Base-by-base conservation (phyloP, 2,113 vertebrate species). In the Notechis scutatus region DNA sequence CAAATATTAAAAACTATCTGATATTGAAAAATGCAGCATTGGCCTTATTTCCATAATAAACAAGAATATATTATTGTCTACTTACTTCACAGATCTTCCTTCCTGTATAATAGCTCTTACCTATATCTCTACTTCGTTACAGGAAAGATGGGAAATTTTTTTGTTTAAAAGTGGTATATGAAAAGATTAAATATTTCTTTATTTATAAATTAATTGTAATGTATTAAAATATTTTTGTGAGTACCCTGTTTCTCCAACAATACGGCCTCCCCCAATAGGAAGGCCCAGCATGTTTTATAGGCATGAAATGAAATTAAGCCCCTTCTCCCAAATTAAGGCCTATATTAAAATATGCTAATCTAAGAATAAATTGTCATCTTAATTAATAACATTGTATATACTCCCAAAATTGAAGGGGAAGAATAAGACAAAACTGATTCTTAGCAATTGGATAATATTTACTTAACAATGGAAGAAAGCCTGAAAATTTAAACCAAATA, bases 1-100 rank as follows among this genome's bases (percentile, higher is more conserved):
- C 57, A 81, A 3, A 29, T 86, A 92, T 93, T 93, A 90, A 93
- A 95, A 85, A 14, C 59, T 39, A 39, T 64, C 86, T 88, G 54
- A 3, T 74, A 90, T 2, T 57, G 39, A 57, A 45, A 74, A 92
- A 59, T 64, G 39, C 42, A 56, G 34, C 74, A 81, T 8, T 81
- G 74, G 18, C 34, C 34, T 81, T 81, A 81, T 81, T 81, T 21
- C 34, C 7, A 81, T 21, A 91, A 29, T 47, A 47, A 29, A 47
- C 3, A 52, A 29, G 8, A 90, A 34, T 81, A 42, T 81, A 39
- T 81, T 21, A 9, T 81, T 39, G 15, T 81, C 9, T 81, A 21
- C 34, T 81, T 81, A 39, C 18, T 42, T 81, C 74, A 39, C 34
- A 81, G 34, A 81, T 81, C 29, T n/a, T 12, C 12, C 29, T 69